Evolutionary conservation across 2,113 vertebrate genomes (phyloP), one percentile per base, ranked within the genome.

Genomic region (Halcyon malimbica): DNA sequence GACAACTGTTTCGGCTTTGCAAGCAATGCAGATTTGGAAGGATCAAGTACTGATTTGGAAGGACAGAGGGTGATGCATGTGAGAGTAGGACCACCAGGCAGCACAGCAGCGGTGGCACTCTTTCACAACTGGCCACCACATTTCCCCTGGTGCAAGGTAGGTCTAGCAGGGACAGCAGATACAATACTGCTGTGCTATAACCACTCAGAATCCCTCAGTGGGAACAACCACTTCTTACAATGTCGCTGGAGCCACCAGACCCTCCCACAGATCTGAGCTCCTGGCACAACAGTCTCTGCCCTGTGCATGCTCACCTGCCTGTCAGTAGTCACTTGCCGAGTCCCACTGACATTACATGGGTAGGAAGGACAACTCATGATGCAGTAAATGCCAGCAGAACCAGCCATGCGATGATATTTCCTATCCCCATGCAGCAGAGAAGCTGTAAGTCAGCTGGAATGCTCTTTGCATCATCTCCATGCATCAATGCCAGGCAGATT

Each of bases 141-240:
- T 53, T 41, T 25, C 6, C 28, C 53, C 48, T 1, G 2, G 46
- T 1, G 31, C 54, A 19, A 68, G 46, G n/a, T 6, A 20, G 51
- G 33, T 53, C 24, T 24, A 4, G 16, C 7, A 50, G 24, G 11
- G 28, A 20, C 41, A 67, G 28, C 23, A 37, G n/a, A 42, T 9
- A 6, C 0, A 3, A 35, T 4, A 62, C 11, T n/a, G 8, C 41
- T 2, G 1, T 33, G 7, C 51, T 39, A n/a, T 0, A 42, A 65
- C 57, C 53, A 31, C 0, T 1, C 25, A 17, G n/a, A 28, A 50
- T 8, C 59, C 67, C 82, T 31, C 46, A 0, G 31, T 0, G 3
- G 53, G 71, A 44, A 19, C 57, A 63, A 67, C 29, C 1, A 2
- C 82, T 65, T 39, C 59, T 80, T 39, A 59, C 60, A 42, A 0